These are phyloP conservation scores for Aptenodytes patagonicus DNA, from an alignment of 2,113 vertebrate species.

Conservation along the genomic window DNA sequence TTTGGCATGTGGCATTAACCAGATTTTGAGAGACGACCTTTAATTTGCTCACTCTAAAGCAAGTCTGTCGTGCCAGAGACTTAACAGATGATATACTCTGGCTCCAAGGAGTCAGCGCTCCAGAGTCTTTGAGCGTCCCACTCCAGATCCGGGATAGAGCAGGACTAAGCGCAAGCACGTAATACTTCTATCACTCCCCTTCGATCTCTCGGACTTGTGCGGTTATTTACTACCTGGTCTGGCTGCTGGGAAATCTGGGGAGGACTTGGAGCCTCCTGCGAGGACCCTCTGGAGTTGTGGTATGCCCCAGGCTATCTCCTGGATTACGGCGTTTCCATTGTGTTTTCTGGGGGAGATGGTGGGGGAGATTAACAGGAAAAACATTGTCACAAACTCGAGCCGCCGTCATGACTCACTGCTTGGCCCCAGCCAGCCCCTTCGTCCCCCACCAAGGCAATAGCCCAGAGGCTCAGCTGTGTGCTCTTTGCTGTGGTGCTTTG, in stretches of 20 bases:
- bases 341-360: constrained; percentile 17
- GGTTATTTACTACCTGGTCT: constrained; percentile 52
- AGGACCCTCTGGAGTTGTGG: constrained; percentile 25
- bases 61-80: constrained; percentile 48
- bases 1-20: constrained; percentile 58
- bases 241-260: neutral
- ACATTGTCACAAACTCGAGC: neutral
- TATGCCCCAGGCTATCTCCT: constrained; percentile 23
- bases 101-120: constrained; percentile 51
- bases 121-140: neutral
- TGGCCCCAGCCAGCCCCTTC: neutral
- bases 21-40: constrained; percentile 59
- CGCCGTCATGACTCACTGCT: neutral
- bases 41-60: constrained; percentile 40
- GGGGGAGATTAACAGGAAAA: constrained; percentile 29
- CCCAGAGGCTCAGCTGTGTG: neutral
- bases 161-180: neutral
- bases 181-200: neutral
- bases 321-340: constrained; percentile 17
- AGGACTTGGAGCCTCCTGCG: neutral
- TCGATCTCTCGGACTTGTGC: neutral
- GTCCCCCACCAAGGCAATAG: neutral
- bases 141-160: neutral
- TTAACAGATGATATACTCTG: constrained; percentile 52
- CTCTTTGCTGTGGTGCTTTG: neutral